Evolutionary conservation across 2,797 vertebrate genomes (phyloP), one percentile per base, ranked within the genome.

Genomic region (Iguana delicatissima): DNA sequence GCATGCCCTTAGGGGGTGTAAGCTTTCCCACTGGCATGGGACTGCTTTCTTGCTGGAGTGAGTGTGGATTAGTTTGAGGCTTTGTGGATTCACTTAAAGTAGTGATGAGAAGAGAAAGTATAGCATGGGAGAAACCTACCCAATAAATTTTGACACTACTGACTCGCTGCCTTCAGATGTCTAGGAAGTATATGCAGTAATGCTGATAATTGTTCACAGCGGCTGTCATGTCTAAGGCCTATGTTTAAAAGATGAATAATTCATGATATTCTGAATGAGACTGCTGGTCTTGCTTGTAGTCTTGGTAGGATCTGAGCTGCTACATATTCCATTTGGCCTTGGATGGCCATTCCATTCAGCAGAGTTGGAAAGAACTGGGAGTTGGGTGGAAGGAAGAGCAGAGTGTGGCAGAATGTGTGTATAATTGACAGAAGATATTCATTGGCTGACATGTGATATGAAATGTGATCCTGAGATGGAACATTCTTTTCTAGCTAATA

Each of bases 221-320:
- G 22, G 1, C 77, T 52, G 46, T 32, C 4, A 16, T 14, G 24
- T 50, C 12, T 29, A 50, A 29, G 1, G 77, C 8, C 3, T 5
- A 13, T 79, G 42, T 50, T 79, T 50, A 32, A 80, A 52, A 80
- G 10, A 14, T 32, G 1, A 32, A 13, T 29, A 79, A 46, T 29
- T 46, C 76, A 38, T 62, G 20, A 38, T 38, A 12, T 83, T 42
- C 57, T 64, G 18, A 83, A 83, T 42, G n/a, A 62, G 6, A 20
- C 9, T 80, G 57, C 16, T 64, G 32, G 38, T 7, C 42, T 87
- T 67, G 32, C 59, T n/a, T 50, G 22, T 38, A 18, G 77, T 55
- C 57, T 29, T 77, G 85, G 74, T 38, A 59, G 35, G 35, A 84
- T 29, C 29, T 80, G 86, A 77, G 59, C 77, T 87, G 59, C 42